phyloP scores from a whole-genome alignment of 2,888 invertebrate species.

The Eilema griseolum region DNA sequence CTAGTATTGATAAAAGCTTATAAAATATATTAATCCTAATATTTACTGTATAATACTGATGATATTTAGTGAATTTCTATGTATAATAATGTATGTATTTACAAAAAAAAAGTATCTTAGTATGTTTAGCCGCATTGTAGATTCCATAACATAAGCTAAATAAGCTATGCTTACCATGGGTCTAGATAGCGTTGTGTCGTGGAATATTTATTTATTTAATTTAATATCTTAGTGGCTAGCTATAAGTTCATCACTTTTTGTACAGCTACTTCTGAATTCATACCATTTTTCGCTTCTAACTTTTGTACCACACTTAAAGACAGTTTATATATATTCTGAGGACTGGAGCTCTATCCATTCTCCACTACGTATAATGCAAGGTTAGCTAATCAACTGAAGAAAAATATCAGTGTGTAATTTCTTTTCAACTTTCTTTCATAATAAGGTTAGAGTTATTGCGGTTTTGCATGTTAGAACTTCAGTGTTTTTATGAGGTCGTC shows the following conservation, averaged over 20 bases:
- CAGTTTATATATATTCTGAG: not conserved
- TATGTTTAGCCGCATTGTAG: too few species aligned
- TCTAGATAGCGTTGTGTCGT: too few species aligned
- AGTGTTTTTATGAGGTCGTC: conserved; percentile 61
- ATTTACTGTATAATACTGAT: not conserved
- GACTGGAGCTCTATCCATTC: not conserved
- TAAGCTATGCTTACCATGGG: too few species aligned
- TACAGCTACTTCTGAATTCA: not conserved
- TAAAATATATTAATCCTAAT: not conserved
- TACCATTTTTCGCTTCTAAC: not conserved
- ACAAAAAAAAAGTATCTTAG: too few species aligned
- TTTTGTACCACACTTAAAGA: not conserved
- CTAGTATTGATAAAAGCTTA: not conserved
- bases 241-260: not conserved
- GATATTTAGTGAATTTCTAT: not conserved
- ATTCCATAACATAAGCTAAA: too few species aligned
- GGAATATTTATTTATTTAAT: not conserved
- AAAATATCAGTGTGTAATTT: conserved; percentile 51
- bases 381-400: conserved; percentile 60
- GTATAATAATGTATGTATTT: too few species aligned
- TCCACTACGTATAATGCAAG: conserved; percentile 15
- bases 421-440: conserved; percentile 69
- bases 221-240: not conserved
- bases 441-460: conserved; percentile 74
- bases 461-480: conserved; percentile 75